phyloP scores from a whole-genome alignment of 2,113 vertebrate genomes.

The Glaucomys volans region DNA sequence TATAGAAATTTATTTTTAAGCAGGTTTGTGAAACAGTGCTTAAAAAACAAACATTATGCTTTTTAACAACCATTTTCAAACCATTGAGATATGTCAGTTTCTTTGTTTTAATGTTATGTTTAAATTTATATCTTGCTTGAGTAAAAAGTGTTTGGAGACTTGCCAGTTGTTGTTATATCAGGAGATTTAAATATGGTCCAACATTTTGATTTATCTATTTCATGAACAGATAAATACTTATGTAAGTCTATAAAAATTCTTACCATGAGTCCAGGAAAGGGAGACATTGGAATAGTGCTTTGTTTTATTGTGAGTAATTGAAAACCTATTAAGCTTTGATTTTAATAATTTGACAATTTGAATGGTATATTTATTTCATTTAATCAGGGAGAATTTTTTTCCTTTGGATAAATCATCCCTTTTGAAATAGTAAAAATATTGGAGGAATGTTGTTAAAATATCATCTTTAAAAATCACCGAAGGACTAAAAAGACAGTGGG shows the following conservation, averaged over 20 bases:
- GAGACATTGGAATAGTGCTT: not conserved
- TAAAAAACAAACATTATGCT: not conserved
- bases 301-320: not conserved
- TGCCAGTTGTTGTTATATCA: not conserved
- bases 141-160: not conserved
- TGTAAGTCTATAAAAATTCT: not conserved
- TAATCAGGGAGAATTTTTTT: not conserved
- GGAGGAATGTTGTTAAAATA: not conserved
- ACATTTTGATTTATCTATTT: not conserved
- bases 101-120: not conserved
- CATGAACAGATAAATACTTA: not conserved
- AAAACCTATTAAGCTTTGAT: not conserved
- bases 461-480: not conserved
- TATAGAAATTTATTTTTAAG: not conserved
- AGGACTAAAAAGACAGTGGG: not conserved
- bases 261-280: not conserved
- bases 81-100: not conserved
- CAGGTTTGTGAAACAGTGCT: not conserved
- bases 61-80: not conserved
- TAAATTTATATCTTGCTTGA: not conserved
- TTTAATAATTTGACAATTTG: constrained; percentile 19
- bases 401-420: not conserved
- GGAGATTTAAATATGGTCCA: not conserved
- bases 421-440: not conserved
- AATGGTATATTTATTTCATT: not conserved